phyloP scores from a whole-genome alignment of 2,113 vertebrate genomes.

The Seriola rivoliana region DNA sequence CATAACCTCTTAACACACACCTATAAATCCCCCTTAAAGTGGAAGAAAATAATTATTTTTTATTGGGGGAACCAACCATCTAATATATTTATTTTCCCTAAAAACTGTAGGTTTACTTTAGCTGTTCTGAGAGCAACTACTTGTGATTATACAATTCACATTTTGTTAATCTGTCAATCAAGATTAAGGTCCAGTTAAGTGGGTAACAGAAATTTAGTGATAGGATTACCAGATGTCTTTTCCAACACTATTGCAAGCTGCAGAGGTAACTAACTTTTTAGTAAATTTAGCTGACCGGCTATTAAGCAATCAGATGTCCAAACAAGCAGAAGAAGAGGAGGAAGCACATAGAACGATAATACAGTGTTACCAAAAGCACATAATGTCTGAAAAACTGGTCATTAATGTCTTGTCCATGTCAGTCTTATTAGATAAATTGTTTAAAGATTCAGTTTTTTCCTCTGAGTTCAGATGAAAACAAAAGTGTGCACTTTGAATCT shows the following conservation, averaged over 20 bases:
- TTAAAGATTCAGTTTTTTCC: background rate
- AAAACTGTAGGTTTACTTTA: background rate
- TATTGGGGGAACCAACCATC: background rate
- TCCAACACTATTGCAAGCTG: background rate
- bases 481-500: slow-evolving; percentile 27
- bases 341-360: background rate
- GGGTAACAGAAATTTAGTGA: slow-evolving; percentile 1
- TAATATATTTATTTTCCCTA: background rate
- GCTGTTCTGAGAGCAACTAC: background rate
- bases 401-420: background rate
- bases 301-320: background rate
- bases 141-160: background rate
- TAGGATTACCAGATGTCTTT: slow-evolving; percentile 5
- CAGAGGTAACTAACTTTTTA: slow-evolving; percentile 2
- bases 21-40: too few species aligned
- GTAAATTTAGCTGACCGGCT: background rate
- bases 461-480: slow-evolving; percentile 14
- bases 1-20: background rate
- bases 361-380: background rate
- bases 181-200: slow-evolving; percentile 14
- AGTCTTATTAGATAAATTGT: background rate
- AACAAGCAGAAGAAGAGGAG: background rate
- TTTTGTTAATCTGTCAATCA: background rate
- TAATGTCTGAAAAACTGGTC: background rate
- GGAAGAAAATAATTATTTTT: too few species aligned